Conservation (phyloP, 1,140 invertebrate genomes). For the Nephila pilipes region DNA sequence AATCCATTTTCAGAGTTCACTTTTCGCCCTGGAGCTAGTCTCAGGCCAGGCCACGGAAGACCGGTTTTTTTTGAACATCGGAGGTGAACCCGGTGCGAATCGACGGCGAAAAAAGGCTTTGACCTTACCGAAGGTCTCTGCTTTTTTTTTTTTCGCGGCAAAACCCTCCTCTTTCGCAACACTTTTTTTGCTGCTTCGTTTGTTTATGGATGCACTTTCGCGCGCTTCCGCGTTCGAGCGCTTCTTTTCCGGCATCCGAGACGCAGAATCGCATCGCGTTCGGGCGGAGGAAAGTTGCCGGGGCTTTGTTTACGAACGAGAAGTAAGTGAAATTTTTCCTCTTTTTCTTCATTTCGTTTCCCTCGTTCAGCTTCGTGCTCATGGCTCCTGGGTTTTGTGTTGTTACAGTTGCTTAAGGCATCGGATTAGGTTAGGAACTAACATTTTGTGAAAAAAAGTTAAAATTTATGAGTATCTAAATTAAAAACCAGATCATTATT, state of each 20-base stretch:
- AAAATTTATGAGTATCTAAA: too few relatives aligned
- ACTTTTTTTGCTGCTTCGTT: neutral
- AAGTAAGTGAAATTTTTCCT: slow-evolving; percentile 22
- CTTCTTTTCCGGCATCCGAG: neutral
- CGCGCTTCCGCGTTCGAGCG: slow-evolving; percentile 62
- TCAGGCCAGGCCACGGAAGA: slow-evolving; percentile 60
- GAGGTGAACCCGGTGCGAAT: neutral
- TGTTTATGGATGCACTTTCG: slow-evolving; percentile 29
- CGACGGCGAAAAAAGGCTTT: slow-evolving; percentile 56
- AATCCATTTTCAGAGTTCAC: slow-evolving; percentile 61
- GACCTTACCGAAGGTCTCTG: slow-evolving; percentile 56
- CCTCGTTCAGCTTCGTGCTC: too few relatives aligned
- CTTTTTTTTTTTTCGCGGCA: neutral
- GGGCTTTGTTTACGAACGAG: neutral
- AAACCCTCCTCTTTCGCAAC: slow-evolving; percentile 12
- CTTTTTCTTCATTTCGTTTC: neutral
- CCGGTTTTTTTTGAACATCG: slow-evolving; percentile 55
- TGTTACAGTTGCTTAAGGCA: neutral
- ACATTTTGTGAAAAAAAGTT: too few relatives aligned
- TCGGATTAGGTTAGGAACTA: too few relatives aligned
- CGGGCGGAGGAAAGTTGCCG: neutral
- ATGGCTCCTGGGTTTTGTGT: neutral
- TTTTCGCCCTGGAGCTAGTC: slow-evolving; percentile 59
- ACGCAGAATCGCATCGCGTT: neutral
- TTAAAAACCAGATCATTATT: too few relatives aligned